A percentile compares a stretch with the other conserved stretches of the same genome.
phyloP scores from a whole-genome alignment of 1,140 invertebrate genomes.

The Wasmannia auropunctata region DNA sequence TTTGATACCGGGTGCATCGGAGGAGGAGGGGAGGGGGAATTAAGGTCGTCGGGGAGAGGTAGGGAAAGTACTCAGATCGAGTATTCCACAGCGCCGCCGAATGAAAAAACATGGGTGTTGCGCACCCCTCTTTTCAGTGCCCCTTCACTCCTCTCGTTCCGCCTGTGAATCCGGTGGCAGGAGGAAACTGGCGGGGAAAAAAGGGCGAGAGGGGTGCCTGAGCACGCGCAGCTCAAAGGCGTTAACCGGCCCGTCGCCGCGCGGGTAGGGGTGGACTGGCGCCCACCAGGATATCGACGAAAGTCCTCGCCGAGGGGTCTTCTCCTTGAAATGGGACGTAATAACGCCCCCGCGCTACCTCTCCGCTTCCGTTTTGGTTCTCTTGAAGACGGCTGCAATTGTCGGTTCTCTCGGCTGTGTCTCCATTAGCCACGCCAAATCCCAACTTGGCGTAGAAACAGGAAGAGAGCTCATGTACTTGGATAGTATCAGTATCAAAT shows the following conservation, averaged over 20 bases:
- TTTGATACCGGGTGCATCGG: slow-evolving; percentile 66
- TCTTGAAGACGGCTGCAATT: slow-evolving; percentile 50
- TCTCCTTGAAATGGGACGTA: slow-evolving; percentile 64
- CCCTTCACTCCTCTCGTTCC: slow-evolving; percentile 1
- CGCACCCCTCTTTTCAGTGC: slow-evolving; percentile 11
- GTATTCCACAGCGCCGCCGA: slow-evolving; percentile 13
- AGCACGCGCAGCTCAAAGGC: slow-evolving; percentile 66
- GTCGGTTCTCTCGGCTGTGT: slow-evolving; percentile 47
- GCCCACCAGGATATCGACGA: slow-evolving; percentile 66
- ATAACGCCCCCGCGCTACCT: slow-evolving; percentile 55
- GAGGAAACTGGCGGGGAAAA: slow-evolving; percentile 58
- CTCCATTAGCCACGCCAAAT: slow-evolving; percentile 55
- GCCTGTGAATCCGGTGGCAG: slow-evolving; percentile 53
- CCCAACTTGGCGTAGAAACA: not conserved
- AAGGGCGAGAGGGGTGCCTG: slow-evolving; percentile 44
- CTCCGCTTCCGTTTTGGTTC: slow-evolving; percentile 57
- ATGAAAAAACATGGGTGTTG: slow-evolving; percentile 56
- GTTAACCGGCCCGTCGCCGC: slow-evolving; percentile 54
- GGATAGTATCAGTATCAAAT: not conserved
- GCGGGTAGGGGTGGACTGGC: slow-evolving; percentile 20
- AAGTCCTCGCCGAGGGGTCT: slow-evolving; percentile 53
- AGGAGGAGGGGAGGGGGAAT: not conserved
- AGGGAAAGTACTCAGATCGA: slow-evolving; percentile 39
- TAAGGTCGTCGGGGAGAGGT: not conserved
- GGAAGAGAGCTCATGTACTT: not conserved